Evolutionary conservation across 2,888 invertebrate species (phyloP), one percentile per base, ranked within the genome.

Genomic region (Machimus rusticus): DNA sequence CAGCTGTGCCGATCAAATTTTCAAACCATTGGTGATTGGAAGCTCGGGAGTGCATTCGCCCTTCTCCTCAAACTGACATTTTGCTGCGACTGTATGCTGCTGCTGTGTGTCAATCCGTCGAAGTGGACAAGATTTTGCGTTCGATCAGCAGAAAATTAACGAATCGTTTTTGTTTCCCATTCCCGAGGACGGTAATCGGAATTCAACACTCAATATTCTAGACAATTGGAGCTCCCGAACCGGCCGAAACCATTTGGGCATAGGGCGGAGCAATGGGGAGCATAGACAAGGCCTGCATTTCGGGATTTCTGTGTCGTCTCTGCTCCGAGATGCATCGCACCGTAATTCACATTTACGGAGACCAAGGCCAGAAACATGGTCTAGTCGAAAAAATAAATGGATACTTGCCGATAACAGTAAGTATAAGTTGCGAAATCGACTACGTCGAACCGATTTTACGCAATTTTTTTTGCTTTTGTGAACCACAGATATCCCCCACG

Each of bases 261-360:
- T 28, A 76, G 76, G 39, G 5, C n/a, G 76, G 90, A 57, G 76
- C 28, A 12, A 97, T 97, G 97, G 97, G 97, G 79, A 97, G 97
- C 91, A 95, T 96, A 90, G 96, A 96, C 90, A 95, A 95, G 93
- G 97, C 96, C 86, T 94, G 96, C 90, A 94, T 97, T 91, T 96
- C 96, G 85, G 97, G 97, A 89, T 97, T 96, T 93, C 95, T 97
- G 91, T 97, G 97, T 93, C 95, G 97, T 91, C 94, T 97, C 88
- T 97, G 97, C 92, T 97, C 97, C 46, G 96, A 96, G 94, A 96
- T 96, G 95, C 97, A 97, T 93, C 95, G 95, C 91, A 95, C 95
- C 84, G 97, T 97, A 87, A 95, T 97, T 90, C 97, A 97, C 92
- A 96, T 97, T 90, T 97, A 97, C 91, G 96, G 97, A 66, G 95